Evolutionary conservation across 2,888 invertebrate genomes (phyloP), one percentile per base, ranked within the genome.

Genomic region (Stramonita haemastoma): DNA sequence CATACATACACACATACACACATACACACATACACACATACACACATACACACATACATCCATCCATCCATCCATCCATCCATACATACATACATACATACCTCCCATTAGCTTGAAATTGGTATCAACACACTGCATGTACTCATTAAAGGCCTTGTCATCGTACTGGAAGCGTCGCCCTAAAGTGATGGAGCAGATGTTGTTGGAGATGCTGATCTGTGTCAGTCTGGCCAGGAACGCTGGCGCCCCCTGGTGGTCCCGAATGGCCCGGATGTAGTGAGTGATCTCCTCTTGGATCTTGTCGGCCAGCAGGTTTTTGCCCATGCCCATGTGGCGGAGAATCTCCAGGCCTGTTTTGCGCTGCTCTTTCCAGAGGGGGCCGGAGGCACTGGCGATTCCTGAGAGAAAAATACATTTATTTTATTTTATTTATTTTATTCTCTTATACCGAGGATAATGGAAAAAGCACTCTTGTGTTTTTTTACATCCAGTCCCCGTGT

Each of bases 341-440:
- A 91, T 91, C n/a, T 86, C 57, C 17, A 90, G 36, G n/a, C 87
- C 70, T 15, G 66, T 73, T 1, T 73, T 85, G 32, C 90, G 79
- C 34, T 91, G 89, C 46, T 89, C 90, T 66, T 90, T 88, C 90
- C 90, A 91, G 22, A 70, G 57, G n/a, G 29, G 29, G 46, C 89
- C 90, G 11, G 66, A 85, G 4, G 89, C 57, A 15, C 60, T 87
- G 36, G 60, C 34, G 81, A 90, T 89, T 4, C 90, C 90, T 77
- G 46, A n/a, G n/a, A n/a, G n/a, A n/a, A n/a, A n/a, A n/a, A n/a
- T n/a, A n/a, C n/a, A n/a, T n/a, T n/a, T n/a, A n/a, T n/a, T n/a
- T n/a, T n/a, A n/a, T n/a, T n/a, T n/a, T n/a, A n/a, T n/a, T n/a
- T n/a, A n/a, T n/a, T n/a, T n/a, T n/a, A n/a, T n/a, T n/a, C n/a